A percentile compares a stretch with the other conserved stretches of the same genome.
phyloP scores from a whole-genome alignment of 2,113 vertebrate species.

The Dromaius novaehollandiae region DNA sequence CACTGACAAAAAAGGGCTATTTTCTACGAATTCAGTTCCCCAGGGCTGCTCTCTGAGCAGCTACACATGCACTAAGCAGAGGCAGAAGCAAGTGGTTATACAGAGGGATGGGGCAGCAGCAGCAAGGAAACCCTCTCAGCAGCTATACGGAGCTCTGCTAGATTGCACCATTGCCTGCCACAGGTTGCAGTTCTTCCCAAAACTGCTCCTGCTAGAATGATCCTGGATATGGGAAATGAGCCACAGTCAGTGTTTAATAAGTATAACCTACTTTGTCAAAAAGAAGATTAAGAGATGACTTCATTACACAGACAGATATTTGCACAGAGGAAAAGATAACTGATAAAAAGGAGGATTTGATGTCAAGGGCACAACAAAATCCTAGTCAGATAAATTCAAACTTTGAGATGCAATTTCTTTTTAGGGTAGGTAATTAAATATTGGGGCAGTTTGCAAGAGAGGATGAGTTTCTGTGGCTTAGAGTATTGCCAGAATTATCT shows the following conservation, averaged over 20 bases:
- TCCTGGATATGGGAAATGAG: neutral
- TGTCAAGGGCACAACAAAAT: neutral
- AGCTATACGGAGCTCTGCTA: neutral
- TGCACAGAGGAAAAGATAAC: neutral
- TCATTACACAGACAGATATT: neutral
- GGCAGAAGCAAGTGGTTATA: neutral
- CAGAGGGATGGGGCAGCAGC: fast-evolving
- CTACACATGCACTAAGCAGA: neutral
- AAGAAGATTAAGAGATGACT: neutral
- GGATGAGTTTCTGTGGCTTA: neutral
- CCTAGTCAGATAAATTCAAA: neutral
- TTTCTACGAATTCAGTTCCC: neutral
- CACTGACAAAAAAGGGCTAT: neutral
- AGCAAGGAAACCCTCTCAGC: neutral
- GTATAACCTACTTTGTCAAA: neutral
- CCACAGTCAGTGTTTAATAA: neutral
- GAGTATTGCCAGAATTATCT: neutral
- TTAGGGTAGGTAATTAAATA: neutral
- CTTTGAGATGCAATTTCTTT: neutral
- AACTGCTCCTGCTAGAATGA: neutral
- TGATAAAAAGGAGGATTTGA: neutral
- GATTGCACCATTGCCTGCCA: neutral
- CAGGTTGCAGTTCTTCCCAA: neutral
- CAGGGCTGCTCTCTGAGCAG: neutral
- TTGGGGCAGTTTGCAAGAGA: neutral